Evolutionary conservation across 2,113 vertebrate genomes (phyloP).

Genomic region (Equus quagga): DNA sequence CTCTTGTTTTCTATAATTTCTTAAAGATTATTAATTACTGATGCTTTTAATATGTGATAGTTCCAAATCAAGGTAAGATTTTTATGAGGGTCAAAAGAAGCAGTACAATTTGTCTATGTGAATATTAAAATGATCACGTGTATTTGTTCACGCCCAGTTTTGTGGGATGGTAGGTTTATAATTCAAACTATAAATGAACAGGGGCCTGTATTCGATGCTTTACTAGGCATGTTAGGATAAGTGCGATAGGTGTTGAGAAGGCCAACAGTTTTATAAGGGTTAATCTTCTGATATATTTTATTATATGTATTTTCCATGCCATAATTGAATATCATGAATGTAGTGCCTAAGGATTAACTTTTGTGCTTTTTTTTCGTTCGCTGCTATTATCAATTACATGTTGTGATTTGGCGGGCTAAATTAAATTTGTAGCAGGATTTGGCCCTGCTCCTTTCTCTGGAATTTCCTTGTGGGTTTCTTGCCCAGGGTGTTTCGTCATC

Average conservation of each 20-base stretch:
- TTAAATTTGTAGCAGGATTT: slow-evolving; percentile 69
- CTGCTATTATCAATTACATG: slow-evolving; percentile 48
- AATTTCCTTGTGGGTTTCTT: slow-evolving; percentile 56
- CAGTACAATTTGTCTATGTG: not conserved
- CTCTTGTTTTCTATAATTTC: not conserved
- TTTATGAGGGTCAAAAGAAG: not conserved
- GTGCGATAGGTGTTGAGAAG: slow-evolving; percentile 18
- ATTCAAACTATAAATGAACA: slow-evolving; percentile 8
- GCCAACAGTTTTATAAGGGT: not conserved
- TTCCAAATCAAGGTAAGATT: not conserved
- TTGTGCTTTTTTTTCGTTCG: not conserved
- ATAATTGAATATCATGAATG: slow-evolving; percentile 45
- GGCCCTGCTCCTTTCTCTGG: slow-evolving; percentile 4
- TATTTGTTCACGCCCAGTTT: slow-evolving; percentile 20
- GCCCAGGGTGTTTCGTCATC: slow-evolving; percentile 37
- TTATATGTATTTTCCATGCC: slow-evolving; percentile 43
- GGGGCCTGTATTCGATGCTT: not conserved
- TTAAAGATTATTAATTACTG: not conserved
- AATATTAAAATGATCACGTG: not conserved
- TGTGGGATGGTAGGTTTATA: not conserved
- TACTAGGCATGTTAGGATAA: not conserved
- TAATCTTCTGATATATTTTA: slow-evolving; percentile 65
- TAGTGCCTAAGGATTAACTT: slow-evolving; percentile 40
- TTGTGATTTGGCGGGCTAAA: slow-evolving; percentile 48
- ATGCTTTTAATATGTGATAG: not conserved